Percentiles rank a stretch among this genome's conserved stretches.
Evolutionary conservation across 2,888 invertebrate species (phyloP).

Genomic region (Xanthostigma xanthostigma): DNA sequence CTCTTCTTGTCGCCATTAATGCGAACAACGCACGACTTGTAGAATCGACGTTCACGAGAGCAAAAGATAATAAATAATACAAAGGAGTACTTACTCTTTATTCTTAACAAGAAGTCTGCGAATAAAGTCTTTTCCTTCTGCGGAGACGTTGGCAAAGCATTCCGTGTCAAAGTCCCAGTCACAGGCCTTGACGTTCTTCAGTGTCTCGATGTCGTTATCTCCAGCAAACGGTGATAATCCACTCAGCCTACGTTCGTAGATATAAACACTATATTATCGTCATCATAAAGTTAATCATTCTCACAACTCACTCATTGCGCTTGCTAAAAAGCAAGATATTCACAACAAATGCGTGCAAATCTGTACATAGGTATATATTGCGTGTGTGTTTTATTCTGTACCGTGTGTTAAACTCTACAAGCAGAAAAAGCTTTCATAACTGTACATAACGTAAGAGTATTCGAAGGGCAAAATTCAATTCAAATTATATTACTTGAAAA

Average conservation of each 20-base stretch:
- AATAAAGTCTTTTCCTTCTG: slow-evolving; percentile 97
- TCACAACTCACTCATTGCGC: background rate
- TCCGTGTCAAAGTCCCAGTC: slow-evolving; percentile 99
- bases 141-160: slow-evolving; percentile 85
- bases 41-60: background rate
- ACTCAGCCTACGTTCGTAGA: slow-evolving; percentile 50
- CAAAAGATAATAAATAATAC: background rate
- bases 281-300: background rate
- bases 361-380: too few relatives aligned
- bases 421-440: too few relatives aligned
- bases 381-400: too few relatives aligned
- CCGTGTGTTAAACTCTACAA: too few relatives aligned
- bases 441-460: too few relatives aligned
- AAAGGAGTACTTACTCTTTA: slow-evolving; percentile 59
- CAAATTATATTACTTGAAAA: too few relatives aligned
- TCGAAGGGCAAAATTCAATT: too few relatives aligned
- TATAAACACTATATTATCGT: slow-evolving; percentile 6
- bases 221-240: slow-evolving; percentile 98
- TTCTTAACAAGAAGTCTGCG: slow-evolving; percentile 77
- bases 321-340: too few relatives aligned
- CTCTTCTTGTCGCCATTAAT: background rate
- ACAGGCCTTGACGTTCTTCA: slow-evolving; percentile 95
- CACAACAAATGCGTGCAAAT: too few relatives aligned
- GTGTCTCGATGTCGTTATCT: slow-evolving; percentile 93
- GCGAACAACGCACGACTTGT: background rate